Evolutionary conservation across 2,888 invertebrate species (phyloP), one percentile per base, ranked within the genome.

Genomic region (Stenodema calcarata): DNA sequence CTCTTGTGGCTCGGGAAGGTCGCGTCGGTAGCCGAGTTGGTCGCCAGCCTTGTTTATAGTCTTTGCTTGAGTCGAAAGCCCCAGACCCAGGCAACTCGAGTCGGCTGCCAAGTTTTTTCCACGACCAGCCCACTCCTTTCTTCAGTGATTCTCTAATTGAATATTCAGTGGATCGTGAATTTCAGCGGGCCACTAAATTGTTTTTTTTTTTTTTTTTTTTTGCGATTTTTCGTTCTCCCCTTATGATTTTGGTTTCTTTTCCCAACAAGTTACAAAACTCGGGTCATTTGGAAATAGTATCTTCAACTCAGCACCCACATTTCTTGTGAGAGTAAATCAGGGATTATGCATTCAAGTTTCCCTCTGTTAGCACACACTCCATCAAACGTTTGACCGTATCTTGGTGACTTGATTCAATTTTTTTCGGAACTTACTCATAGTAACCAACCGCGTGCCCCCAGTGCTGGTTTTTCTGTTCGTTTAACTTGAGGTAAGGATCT

Each of bases 161-260:
- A 82, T 82, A 27, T 86, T 86, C 54, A 30, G 42, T 54, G 30
- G 86, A 69, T 78, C 79, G 86, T 69, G 79, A 69, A 86, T 79
- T 86, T 69, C 44, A 69, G 47, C 23, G 86, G 23, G 42, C 79
- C 42, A 12, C 54, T 62, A 18, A 62, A 62, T 62, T 62, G 23
- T 54, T 54, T 54, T n/a, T n/a, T n/a, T n/a, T n/a, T n/a, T n/a
- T n/a, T n/a, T n/a, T n/a, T n/a, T n/a, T n/a, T n/a, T n/a, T n/a
- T n/a, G n/a, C n/a, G n/a, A n/a, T n/a, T n/a, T n/a, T 62, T 35
- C 4, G 35, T 35, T 35, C 35, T 23, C 27, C 62, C 23, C 62
- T 23, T 18, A 23, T 62, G 62, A 62, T 62, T 23, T 62, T 62
- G 62, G 62, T 23, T 62, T 9, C n/a, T 86, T 79, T 79, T 27